phyloP scores from a whole-genome alignment of 2,888 invertebrate genomes.

The Melipona beecheii region DNA sequence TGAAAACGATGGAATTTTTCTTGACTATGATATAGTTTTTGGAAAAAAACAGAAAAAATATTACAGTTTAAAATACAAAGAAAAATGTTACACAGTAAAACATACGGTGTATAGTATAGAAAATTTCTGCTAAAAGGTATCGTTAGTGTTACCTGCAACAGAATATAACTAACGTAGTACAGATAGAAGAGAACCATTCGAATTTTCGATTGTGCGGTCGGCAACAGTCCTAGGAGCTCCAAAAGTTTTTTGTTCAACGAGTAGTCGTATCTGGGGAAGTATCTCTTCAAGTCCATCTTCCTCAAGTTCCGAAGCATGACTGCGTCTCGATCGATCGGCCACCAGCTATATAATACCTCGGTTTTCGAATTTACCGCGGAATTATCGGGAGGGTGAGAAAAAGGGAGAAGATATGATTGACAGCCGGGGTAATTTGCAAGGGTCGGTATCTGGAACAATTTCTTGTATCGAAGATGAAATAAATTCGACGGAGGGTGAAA shows the following conservation, averaged over 20 bases:
- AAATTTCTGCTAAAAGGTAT: not conserved
- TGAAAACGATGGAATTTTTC: no score
- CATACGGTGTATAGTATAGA: no score
- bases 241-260: not conserved
- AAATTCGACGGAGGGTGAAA: not conserved
- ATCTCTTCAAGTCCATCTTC: not conserved
- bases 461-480: not conserved
- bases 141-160: not conserved
- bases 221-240: not conserved
- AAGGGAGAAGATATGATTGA: conserved; percentile 15
- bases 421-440: not conserved
- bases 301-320: not conserved
- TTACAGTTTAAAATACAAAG: no score
- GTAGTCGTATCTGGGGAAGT: not conserved
- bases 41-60: no score
- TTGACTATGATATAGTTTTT: no score
- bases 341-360: not conserved
- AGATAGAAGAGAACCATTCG: not conserved
- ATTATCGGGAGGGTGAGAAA: not conserved
- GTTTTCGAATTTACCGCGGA: not conserved
- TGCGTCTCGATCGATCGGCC: conserved; percentile 15
- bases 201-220: not conserved
- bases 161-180: not conserved
- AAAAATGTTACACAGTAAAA: no score
- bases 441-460: not conserved